Evolutionary conservation across 2,888 invertebrate genomes (phyloP), one percentile per base, ranked within the genome.

Genomic region (Clepsis dumicolana): DNA sequence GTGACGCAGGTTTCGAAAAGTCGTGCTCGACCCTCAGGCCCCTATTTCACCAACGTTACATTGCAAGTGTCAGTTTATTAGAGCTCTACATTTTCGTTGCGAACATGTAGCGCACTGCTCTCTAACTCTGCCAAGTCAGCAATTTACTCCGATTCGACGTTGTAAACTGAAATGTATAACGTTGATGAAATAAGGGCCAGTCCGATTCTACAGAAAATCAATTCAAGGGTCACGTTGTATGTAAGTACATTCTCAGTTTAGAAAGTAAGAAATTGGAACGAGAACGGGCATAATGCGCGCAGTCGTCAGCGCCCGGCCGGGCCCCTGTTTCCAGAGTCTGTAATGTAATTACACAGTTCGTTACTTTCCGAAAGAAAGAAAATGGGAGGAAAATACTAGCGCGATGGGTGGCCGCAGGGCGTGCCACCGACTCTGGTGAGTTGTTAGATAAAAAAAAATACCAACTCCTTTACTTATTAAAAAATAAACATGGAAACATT

Each of bases 341-440:
- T 74, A 75, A 75, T 75, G 71, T 75, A 75, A 90, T 90, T 90
- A 88, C 87, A 89, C 89, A 89, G 89, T 89, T 89, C 88, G 89
- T 90, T 90, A 90, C 87, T 84, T 86, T 78, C 79, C 76, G 81
- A 85, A 86, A 86, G 81, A 87, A 88, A 89, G 84, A 88, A 88
- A 86, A 89, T 86, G 80, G 83, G 84, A 84, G 80, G 79, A 83
- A 87, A 88, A 87, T 86, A 83, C 80, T 81, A 76, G 76, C 76
- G 76, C 77, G 74, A 78, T 74, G 78, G 80, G 75, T 80, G 78
- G 77, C 80, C 80, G 76, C 75, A 76, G 79, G 79, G 79, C 74
- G 76, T 75, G 75, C 74, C 74, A 70, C 72, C 72, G 75, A 72
- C 74, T 75, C 65, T 64, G 71, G 38, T 53, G 61, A 71, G 57